Evolutionary conservation across 2,113 vertebrate species (phyloP), one percentile per base, ranked within the genome.

Genomic region (Oreamnos americanus): DNA sequence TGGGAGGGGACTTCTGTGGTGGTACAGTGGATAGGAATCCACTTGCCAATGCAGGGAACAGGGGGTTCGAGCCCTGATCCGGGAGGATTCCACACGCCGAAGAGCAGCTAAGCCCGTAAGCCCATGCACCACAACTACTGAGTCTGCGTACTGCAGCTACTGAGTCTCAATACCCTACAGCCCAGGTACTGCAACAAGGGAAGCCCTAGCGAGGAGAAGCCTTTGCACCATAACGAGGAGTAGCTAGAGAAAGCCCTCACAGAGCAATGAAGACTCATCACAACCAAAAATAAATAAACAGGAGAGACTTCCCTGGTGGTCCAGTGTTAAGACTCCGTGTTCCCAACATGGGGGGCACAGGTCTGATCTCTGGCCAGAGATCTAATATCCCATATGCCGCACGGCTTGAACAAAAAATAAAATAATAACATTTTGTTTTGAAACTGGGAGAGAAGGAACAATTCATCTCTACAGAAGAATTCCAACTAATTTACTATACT

Each of bases 71-170:
- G n/a, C 10, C 67, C n/a, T 71, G n/a, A 23, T 71, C 67, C 19
- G 0, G 19, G n/a, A 12, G 10, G 10, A 39, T 39, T 71, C 67
- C 67, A 39, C 67, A 23, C 10, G 5, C n/a, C 0, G 0, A 71
- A 71, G 19, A 71, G n/a, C n/a, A 39, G 21, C n/a, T 71, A 71
- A 71, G n/a, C 67, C n/a, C 5, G 0, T 23, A 39, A 23, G n/a
- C 67, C n/a, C 67, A 39, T 12, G 19, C 19, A 71, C 67, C 67
- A 39, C 19, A 23, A 23, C 67, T 39, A 11, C 19, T 23, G 21
- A 71, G 67, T 0, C 67, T 71, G n/a, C 1, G 2, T 12, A 71
- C 10, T 39, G 19, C n/a, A 23, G 67, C n/a, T 11, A 13, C 67
- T 39, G n/a, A 71, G 10, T 71, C 67, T 23, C n/a, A 39, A 1